phyloP scores from a whole-genome alignment of 2,888 invertebrate genomes.

The Lepas anatifera region DNA sequence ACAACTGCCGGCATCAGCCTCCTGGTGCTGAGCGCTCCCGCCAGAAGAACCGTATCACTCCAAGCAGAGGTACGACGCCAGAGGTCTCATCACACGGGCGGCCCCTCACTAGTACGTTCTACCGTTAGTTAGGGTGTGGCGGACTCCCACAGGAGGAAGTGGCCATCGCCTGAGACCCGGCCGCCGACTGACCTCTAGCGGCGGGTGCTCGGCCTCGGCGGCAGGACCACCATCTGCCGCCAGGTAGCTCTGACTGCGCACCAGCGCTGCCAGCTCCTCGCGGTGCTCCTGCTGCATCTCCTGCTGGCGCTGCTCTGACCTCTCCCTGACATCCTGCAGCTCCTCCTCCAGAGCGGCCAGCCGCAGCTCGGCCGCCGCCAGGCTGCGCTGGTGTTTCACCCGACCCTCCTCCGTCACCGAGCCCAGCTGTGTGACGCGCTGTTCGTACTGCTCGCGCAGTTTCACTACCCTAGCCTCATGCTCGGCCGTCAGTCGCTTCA shows the following conservation, averaged over 20 bases:
- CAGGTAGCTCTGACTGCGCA: slow-evolving; percentile 1
- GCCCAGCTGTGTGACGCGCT: slow-evolving; percentile 1
- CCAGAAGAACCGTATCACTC: too few relatives aligned
- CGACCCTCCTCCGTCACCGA: neutral
- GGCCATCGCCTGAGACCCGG: neutral
- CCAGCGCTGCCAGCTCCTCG: slow-evolving; percentile 6
- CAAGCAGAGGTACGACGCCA: too few relatives aligned
- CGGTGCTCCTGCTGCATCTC: neutral
- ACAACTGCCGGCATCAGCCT: too few relatives aligned
- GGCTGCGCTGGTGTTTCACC: neutral
- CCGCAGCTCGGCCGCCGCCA: neutral
- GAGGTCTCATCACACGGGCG: too few relatives aligned
- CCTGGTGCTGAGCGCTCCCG: too few relatives aligned
- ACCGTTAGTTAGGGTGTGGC: too few relatives aligned
- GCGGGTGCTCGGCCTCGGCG: too few relatives aligned
- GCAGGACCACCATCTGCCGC: too few relatives aligned
- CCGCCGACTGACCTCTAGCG: neutral
- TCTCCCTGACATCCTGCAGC: neutral
- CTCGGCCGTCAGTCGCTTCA: neutral
- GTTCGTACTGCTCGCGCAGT: neutral
- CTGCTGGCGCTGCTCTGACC: neutral
- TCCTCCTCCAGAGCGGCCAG: neutral
- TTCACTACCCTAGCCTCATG: neutral
- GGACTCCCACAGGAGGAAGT: neutral
- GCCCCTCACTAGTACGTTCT: too few relatives aligned